phyloP scores from a whole-genome alignment of 1,140 invertebrate genomes.

The Ceratina australensis region DNA sequence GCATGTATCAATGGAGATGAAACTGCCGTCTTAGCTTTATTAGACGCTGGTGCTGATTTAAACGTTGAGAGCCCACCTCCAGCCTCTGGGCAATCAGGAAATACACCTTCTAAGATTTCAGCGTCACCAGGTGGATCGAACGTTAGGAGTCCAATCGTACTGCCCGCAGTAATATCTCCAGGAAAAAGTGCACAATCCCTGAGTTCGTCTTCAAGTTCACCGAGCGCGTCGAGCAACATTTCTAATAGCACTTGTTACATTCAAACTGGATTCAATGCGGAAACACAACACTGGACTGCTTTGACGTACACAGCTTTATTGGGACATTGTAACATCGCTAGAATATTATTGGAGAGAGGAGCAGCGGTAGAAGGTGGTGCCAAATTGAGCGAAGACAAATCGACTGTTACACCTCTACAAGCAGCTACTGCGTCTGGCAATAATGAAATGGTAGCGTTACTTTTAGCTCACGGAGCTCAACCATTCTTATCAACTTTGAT shows the following conservation, averaged over 20 bases:
- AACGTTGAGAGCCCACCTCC: slow-evolving; percentile 85
- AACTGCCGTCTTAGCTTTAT: slow-evolving; percentile 83
- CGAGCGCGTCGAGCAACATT: slow-evolving; percentile 52
- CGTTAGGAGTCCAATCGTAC: slow-evolving; percentile 52
- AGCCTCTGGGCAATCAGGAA: slow-evolving; percentile 58
- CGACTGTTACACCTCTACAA: slow-evolving; percentile 92
- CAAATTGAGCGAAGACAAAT: slow-evolving; percentile 88
- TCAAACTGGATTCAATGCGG: slow-evolving; percentile 81
- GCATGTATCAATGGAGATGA: slow-evolving; percentile 90
- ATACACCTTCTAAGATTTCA: slow-evolving; percentile 61
- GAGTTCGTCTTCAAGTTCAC: slow-evolving; percentile 43
- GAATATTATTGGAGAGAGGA: slow-evolving; percentile 87
- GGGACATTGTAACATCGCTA: slow-evolving; percentile 81
- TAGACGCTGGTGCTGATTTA: slow-evolving; percentile 89
- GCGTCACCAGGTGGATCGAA: slow-evolving; percentile 31
- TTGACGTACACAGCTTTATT: slow-evolving; percentile 85
- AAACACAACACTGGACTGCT: slow-evolving; percentile 89
- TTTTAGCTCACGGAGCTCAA: slow-evolving; percentile 91
- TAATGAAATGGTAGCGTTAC: slow-evolving; percentile 88
- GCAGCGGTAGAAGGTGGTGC: slow-evolving; percentile 93
- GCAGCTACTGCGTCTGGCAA: slow-evolving; percentile 90
- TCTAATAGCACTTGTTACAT: slow-evolving; percentile 52
- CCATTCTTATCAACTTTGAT: slow-evolving; percentile 91
- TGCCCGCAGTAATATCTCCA: slow-evolving; percentile 51
- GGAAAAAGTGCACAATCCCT: slow-evolving; percentile 45